Conservation (phyloP, 35 echinoderm and acorn worm genomes). For the Diadema setosum region DNA sequence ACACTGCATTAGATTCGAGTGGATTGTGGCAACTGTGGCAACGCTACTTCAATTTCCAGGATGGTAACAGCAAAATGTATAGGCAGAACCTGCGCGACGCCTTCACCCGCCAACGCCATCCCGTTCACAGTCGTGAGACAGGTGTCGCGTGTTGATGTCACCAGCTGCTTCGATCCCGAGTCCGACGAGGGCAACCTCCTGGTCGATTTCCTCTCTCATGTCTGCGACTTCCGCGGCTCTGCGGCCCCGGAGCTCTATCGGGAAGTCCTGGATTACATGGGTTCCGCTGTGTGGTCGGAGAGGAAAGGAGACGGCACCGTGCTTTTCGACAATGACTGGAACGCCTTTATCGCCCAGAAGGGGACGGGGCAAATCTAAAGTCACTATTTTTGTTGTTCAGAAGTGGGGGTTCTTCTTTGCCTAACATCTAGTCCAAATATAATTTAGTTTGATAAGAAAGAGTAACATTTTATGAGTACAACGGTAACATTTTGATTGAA, state of each 20-base stretch:
- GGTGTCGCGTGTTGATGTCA: slow-evolving; percentile 28
- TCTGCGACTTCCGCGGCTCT: background rate
- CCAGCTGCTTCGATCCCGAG: slow-evolving; percentile 35
- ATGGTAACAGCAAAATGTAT: background rate
- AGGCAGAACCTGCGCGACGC: background rate
- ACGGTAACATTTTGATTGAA: too few relatives aligned
- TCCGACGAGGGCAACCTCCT: slow-evolving; percentile 36
- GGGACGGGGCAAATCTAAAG: too few relatives aligned
- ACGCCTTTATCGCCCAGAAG: slow-evolving; percentile 9
- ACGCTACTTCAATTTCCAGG: slow-evolving; percentile 21
- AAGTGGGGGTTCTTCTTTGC: too few relatives aligned
- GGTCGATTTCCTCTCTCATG: slow-evolving; percentile 41
- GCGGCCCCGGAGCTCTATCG: background rate
- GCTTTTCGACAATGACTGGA: slow-evolving; percentile 3
- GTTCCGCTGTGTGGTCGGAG: background rate
- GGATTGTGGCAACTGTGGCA: slow-evolving; percentile 32
- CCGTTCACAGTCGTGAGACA: background rate
- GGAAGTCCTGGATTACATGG: slow-evolving; percentile 27
- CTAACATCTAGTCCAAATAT: too few relatives aligned
- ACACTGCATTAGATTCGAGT: slow-evolving; percentile 26
- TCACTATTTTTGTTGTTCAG: too few relatives aligned
- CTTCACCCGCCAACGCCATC: background rate
- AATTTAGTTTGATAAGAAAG: too few relatives aligned
- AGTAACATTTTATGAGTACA: too few relatives aligned
- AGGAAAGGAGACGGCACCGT: background rate